phyloP scores from a whole-genome alignment of 2,797 vertebrate genomes.

The Gorsachius magnificus region DNA sequence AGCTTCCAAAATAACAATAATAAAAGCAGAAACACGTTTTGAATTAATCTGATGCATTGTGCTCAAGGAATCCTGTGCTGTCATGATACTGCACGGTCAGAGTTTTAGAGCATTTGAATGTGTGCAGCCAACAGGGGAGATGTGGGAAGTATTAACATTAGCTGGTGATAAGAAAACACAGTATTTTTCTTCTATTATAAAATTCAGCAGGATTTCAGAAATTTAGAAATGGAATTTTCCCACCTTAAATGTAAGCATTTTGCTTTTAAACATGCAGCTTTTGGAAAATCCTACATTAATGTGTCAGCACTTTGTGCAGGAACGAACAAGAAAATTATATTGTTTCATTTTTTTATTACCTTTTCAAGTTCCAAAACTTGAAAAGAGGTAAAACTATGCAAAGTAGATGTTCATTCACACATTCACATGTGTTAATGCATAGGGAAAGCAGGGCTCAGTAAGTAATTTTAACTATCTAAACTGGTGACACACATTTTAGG shows the following conservation, averaged over 20 bases:
- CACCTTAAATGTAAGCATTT: neutral
- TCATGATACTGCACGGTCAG: no score
- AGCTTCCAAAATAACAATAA: neutral
- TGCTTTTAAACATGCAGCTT: rapidly evolving
- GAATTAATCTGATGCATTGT: neutral
- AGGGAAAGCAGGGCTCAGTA: neutral
- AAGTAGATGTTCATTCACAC: neutral
- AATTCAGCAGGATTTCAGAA: neutral
- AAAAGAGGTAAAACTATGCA: neutral
- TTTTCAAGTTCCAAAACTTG: neutral
- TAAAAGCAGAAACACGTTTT: neutral
- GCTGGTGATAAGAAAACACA: neutral
- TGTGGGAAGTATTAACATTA: neutral
- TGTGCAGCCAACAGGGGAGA: neutral
- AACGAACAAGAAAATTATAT: neutral
- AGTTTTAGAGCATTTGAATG: neutral
- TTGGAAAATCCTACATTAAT: neutral
- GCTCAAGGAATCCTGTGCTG: neutral
- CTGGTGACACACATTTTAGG: rapidly evolving
- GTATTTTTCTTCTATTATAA: neutral
- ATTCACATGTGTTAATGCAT: neutral
- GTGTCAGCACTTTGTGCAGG: neutral
- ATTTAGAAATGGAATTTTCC: neutral
- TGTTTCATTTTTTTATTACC: neutral
- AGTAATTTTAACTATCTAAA: neutral